Base-by-base conservation (phyloP, 1,140 invertebrate genomes). In the Sarcophaga peregrina region DNA sequence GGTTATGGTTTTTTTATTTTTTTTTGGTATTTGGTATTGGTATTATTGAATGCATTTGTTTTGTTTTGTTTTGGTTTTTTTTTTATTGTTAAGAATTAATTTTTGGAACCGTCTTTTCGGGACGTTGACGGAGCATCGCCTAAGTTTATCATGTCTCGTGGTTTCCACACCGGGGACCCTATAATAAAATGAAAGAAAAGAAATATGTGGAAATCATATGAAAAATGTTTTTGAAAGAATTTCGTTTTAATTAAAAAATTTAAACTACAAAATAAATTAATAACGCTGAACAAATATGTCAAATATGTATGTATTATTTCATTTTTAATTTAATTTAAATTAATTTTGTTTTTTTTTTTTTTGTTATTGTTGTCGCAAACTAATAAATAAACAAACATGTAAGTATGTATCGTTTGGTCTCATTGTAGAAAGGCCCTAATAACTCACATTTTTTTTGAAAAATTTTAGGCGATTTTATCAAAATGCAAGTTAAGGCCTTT, bases 151-250 rank as follows among this genome's bases (percentile, higher is more conserved):
- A 92, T 93, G 91, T 96, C 95, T 92, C 96, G 93, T 92, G 95
- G 95, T 94, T 97, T 97, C 96, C 96, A 97, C 91, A 97, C 94
- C 90, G 96, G 96, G 90, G 96, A 97, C 91, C 95, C 95, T 94
- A 94, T 92, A 94, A 94, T 92, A 93, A 92, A 80, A 88, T 89
- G 88, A 89, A 89, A 88, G 87, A 89, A 88, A 89, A 87, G 85
- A 89, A 89, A 90, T 85, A 90, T 89, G 87, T 88, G 88, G 87
- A 90, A 90, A 90, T 87, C 88, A 88, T 89, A 89, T 89, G 87
- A 89, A 90, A 90, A 83, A 83, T 83, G 83, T 81, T 83, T 82
- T 78, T 80, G 58, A 50, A 80, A 58, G 75, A 80, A 74, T 82
- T 46, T 83, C 50, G 50, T 45, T 47, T n/a, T 83, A 50, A 58